Conservation (phyloP, 2,113 vertebrate genomes). For the Pavo muticus region DNA sequence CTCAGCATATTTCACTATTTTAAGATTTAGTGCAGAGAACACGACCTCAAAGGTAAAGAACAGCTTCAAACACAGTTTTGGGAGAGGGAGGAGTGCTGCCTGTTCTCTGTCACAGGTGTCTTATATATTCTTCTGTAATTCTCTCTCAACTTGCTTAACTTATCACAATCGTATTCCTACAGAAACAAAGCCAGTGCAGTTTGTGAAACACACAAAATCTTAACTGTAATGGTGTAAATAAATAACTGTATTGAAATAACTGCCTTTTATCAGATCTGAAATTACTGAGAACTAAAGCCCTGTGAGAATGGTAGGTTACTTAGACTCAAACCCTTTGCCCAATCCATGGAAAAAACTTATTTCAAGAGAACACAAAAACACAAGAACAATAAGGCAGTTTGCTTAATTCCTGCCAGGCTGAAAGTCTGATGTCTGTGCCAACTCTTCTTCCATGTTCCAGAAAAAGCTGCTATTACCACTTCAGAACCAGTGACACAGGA, state of each 20-base stretch:
- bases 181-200: not conserved
- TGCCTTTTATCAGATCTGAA: not conserved
- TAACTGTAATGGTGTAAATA: not conserved
- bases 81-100: not conserved
- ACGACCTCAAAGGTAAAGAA: not conserved
- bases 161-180: not conserved
- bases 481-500: constrained; percentile 46
- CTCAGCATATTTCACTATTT: not conserved
- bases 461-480: constrained; percentile 44
- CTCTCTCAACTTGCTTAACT: not conserved
- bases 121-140: not conserved
- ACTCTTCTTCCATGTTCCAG: constrained; percentile 24
- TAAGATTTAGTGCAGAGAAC: not conserved
- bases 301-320: not conserved
- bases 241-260: not conserved
- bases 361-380: constrained; percentile 2
- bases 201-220: not conserved
- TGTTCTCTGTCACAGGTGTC: not conserved
- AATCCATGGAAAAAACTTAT: not conserved
- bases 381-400: constrained; percentile 4
- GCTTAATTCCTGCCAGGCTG: constrained; percentile 30
- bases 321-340: not conserved
- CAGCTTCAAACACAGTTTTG: not conserved
- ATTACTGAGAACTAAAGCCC: not conserved
- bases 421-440: constrained; percentile 23